Evolutionary conservation across 2,113 vertebrate genomes (phyloP), one percentile per base, ranked within the genome.

Genomic region (Solea senegalensis): DNA sequence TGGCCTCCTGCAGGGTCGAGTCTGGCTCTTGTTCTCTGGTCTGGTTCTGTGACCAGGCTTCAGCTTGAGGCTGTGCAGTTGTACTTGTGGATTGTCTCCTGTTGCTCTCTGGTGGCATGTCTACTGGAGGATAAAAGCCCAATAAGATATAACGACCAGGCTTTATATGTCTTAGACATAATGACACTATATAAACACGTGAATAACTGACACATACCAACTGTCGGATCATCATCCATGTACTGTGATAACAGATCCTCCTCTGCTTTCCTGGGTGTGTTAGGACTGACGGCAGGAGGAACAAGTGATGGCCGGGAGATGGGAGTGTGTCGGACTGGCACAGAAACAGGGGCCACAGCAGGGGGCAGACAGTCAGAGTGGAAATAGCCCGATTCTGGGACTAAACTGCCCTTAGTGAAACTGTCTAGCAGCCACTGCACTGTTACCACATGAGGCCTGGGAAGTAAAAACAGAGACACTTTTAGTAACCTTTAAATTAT

Each of bases 161-260:
- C 9, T 50, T 41, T 4, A 43, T 0, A 40, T 41, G 41, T 14
- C 12, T 41, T 48, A 13, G 40, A 48, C 27, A 56, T 43, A 5
- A 9, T 27, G 12, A 26, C 7, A 1, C 3, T 1, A 2, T 45
- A 3, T 3, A 39, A 21, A 48, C 41, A 9, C 0, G 0, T 0
- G 7, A 54, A 10, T 10, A 50, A 15, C 3, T 53, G 48, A 61
- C 9, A 86, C 95, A 65, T 87, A 97, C 97, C 94, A 66, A 92
- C 21, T 46, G 94, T 90, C 41, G 91, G 86, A 58, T 95, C 92
- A 59, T 93, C 92, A 53, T 95, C 92, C 75, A 93, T 68, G 70
- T 99, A 99, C 5, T 98, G 97, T 52, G 95, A 96, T 0, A 99
- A 94, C 41, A 99, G 87, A 40, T 98, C 94, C 65, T 98, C 97